Conservation (phyloP, 2,888 invertebrate species). For the Odiellus spinosus region DNA sequence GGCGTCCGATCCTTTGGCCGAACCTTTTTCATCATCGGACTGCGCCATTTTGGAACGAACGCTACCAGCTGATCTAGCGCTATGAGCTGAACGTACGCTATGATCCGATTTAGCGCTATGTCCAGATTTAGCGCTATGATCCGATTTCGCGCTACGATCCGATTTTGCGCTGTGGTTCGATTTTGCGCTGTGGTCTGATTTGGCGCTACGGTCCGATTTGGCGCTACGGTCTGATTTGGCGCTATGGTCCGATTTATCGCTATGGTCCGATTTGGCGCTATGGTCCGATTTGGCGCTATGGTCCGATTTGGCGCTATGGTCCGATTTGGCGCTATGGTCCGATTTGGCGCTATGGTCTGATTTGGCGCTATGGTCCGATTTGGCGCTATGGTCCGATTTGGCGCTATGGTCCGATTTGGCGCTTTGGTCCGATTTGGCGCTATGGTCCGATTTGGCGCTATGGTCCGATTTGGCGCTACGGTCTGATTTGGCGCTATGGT, state of each 20-base stretch:
- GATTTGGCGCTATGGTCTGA: not conserved
- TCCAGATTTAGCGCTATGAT: not conserved
- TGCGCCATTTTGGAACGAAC: too few relatives aligned
- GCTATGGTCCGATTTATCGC: not conserved
- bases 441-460: not conserved
- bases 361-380: too few relatives aligned
- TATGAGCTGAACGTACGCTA: slow-evolving; percentile 1
- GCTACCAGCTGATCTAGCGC: not conserved
- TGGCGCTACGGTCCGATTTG: not conserved
- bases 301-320: slow-evolving; percentile 2
- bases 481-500: slow-evolving; percentile 2
- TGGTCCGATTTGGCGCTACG: not conserved
- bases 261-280: not conserved
- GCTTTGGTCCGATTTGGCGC: not conserved
- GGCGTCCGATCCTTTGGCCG: slow-evolving; percentile 4
- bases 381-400: not conserved
- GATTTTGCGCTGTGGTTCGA: slow-evolving; percentile 1
- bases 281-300: not conserved
- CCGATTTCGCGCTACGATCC: not conserved
- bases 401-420: not conserved
- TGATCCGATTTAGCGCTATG: not conserved
- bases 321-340: not conserved
- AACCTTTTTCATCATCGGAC: slow-evolving; percentile 1
- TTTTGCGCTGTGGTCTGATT: not conserved
- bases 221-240: not conserved